Conservation (phyloP, 37 sponge, comb jelly and placozoan species). For the Geodia barretti region DNA sequence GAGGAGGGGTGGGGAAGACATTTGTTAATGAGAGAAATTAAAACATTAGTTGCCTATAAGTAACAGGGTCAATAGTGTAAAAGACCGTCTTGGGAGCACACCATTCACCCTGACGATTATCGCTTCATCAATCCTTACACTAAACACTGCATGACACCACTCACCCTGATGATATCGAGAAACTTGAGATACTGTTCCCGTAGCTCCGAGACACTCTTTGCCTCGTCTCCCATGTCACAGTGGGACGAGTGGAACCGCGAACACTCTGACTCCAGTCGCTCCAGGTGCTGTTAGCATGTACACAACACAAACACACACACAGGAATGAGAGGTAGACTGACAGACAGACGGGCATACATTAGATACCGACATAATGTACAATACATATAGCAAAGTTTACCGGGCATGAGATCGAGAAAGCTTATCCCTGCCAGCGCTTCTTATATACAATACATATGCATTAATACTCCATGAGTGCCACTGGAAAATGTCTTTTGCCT, state of each 20-base stretch:
- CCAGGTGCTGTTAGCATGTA: slow-evolving; percentile 43
- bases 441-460: not conserved
- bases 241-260: slow-evolving; percentile 36
- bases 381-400: too few species aligned
- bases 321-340: too few species aligned
- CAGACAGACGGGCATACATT: too few species aligned
- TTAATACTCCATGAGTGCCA: too few species aligned
- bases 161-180: slow-evolving; percentile 29
- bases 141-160: not conserved
- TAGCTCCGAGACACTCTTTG: slow-evolving; percentile 26
- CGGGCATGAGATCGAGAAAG: too few species aligned
- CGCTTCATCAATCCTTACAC: too few species aligned
- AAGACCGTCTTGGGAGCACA: not conserved
- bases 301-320: too few species aligned
- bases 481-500: too few species aligned
- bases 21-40: too few species aligned
- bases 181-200: slow-evolving; percentile 41
- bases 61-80: not conserved
- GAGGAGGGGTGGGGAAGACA: slow-evolving; percentile 6
- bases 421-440: too few species aligned
- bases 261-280: slow-evolving; percentile 55
- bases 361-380: too few species aligned
- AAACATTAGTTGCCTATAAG: not conserved
- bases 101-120: too few species aligned
- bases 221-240: slow-evolving; percentile 38